Conservation (phyloP, 2,113 vertebrate species). For the Neodontobutis hainanensis region DNA sequence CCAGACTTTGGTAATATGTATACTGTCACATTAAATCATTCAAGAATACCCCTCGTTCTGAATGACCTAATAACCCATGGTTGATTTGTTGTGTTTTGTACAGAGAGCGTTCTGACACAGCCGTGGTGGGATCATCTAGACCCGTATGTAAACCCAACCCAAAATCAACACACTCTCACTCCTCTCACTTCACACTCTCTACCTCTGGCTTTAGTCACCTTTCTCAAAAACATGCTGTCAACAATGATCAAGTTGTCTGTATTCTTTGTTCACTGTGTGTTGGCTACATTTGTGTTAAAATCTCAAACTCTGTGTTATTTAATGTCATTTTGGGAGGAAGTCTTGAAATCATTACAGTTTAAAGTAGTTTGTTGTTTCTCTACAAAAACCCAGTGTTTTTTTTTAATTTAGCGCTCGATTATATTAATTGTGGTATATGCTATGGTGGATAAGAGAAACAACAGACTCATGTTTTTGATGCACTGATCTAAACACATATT, state of each 20-base stretch:
- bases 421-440: slow-evolving; percentile 21
- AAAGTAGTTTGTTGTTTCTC: slow-evolving; percentile 57
- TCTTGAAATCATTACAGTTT: slow-evolving; percentile 31
- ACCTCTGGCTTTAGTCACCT: slow-evolving; percentile 66
- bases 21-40: too few relatives aligned
- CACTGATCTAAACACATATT: slow-evolving; percentile 54
- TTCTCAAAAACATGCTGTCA: slow-evolving; percentile 70
- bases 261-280: slow-evolving; percentile 70
- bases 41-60: too few relatives aligned
- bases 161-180: slow-evolving; percentile 68
- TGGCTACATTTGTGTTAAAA: slow-evolving; percentile 66
- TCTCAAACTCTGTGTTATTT: slow-evolving; percentile 63
- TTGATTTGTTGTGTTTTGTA: slow-evolving; percentile 1
- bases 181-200: slow-evolving; percentile 53
- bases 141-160: slow-evolving; percentile 96
- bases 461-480: slow-evolving; percentile 55
- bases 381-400: slow-evolving; percentile 26
- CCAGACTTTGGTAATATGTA: too few relatives aligned
- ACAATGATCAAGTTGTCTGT: slow-evolving; percentile 58
- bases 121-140: slow-evolving; percentile 97
- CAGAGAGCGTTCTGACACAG: slow-evolving; percentile 95
- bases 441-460: slow-evolving; percentile 52
- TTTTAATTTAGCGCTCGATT: slow-evolving; percentile 35
- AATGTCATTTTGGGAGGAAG: slow-evolving; percentile 52
- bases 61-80: background rate